These are phyloP conservation scores for Lottia scabra DNA, from an alignment of 2,888 invertebrate species.

Conservation along the genomic window DNA sequence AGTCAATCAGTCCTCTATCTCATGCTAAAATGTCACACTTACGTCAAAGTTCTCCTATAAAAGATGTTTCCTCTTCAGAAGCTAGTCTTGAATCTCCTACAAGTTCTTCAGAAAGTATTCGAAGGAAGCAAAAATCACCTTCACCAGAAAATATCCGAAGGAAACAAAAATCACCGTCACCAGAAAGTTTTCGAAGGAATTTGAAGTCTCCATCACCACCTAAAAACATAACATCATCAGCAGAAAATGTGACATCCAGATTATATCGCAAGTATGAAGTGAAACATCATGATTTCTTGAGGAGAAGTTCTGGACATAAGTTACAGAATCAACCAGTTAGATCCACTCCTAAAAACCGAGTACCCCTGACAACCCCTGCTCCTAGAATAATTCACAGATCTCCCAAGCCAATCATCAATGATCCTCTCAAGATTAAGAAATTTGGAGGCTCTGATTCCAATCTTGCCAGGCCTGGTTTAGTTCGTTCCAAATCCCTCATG, in stretches of 20 bases:
- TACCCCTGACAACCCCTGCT: slow-evolving; percentile 9
- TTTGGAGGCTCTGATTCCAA: slow-evolving; percentile 24
- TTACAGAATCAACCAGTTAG: neutral
- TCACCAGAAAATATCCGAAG: slow-evolving; percentile 23
- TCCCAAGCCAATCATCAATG: slow-evolving; percentile 6
- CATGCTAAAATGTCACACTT: neutral
- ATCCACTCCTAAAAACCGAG: slow-evolving; percentile 13
- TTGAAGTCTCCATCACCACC: slow-evolving; percentile 24
- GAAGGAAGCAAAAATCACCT: slow-evolving; percentile 25
- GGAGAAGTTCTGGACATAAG: neutral
- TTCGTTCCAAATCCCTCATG: slow-evolving; percentile 20
- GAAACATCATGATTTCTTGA: neutral
- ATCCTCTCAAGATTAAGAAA: neutral
- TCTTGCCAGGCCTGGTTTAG: slow-evolving; percentile 11
- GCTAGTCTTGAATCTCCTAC: neutral
- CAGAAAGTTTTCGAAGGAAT: slow-evolving; percentile 27
- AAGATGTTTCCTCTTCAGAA: neutral
- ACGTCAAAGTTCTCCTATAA: neutral
- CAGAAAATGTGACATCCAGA: slow-evolving; percentile 45
- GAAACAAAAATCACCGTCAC: slow-evolving; percentile 24
- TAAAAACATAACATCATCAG: slow-evolving; percentile 19
- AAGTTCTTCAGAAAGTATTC: slow-evolving; percentile 22
- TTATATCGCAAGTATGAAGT: slow-evolving; percentile 41
- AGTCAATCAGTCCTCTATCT: neutral
- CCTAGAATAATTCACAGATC: slow-evolving; percentile 7